phyloP scores from a whole-genome alignment of 1,140 invertebrate genomes.

The Drosophila yakuba region DNA sequence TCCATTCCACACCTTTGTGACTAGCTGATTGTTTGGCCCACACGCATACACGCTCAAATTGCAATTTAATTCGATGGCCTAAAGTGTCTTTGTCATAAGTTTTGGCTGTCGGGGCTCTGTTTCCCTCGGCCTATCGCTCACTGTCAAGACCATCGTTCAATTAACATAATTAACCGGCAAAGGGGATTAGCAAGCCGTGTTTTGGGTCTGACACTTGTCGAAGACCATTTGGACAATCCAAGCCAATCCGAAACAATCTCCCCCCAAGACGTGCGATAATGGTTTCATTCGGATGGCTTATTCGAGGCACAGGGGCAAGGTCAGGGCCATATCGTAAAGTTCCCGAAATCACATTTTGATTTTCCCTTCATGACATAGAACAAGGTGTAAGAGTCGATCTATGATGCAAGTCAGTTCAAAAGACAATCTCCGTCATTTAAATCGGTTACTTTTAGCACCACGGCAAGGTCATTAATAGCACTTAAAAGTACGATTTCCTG shows the following conservation, averaged over 20 bases:
- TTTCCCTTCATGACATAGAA: constrained; percentile 6
- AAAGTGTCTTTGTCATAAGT: constrained; percentile 65
- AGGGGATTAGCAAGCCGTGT: constrained; percentile 62
- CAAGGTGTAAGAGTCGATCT: neutral
- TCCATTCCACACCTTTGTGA: constrained; percentile 55
- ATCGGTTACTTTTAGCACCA: neutral
- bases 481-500: neutral
- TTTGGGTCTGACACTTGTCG: constrained; percentile 54
- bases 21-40: constrained; percentile 33
- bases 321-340: constrained; percentile 17
- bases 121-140: constrained; percentile 71
- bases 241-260: constrained; percentile 35
- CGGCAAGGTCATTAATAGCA: constrained; percentile 26
- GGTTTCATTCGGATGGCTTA: constrained; percentile 40
- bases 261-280: constrained; percentile 46
- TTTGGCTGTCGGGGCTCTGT: constrained; percentile 54
- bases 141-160: constrained; percentile 80
- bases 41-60: constrained; percentile 59
- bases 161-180: constrained; percentile 81
- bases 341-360: constrained; percentile 4
- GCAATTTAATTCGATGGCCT: constrained; percentile 76
- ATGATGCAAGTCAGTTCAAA: neutral
- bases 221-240: constrained; percentile 23
- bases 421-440: neutral
- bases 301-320: constrained; percentile 36